Conservation (phyloP, 2,888 invertebrate species). For the Cacoxenus indagator region DNA sequence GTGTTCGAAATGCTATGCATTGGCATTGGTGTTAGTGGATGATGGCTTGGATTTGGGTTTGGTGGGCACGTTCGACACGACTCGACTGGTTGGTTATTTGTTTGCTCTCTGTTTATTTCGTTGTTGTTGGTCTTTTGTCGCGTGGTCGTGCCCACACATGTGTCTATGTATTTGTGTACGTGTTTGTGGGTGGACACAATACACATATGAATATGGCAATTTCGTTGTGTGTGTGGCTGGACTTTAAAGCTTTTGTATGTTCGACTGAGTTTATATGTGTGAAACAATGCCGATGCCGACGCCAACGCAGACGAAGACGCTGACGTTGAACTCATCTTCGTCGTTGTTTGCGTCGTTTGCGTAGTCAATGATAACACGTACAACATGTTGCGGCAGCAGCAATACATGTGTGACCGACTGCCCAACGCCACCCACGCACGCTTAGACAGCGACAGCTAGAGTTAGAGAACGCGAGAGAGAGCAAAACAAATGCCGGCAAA, state of each 20-base stretch:
- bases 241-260: too few species aligned
- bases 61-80: background rate
- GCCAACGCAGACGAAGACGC: too few species aligned
- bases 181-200: background rate
- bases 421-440: conserved; percentile 1
- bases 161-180: background rate
- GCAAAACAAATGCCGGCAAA: background rate
- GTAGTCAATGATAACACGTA: conserved; percentile 32
- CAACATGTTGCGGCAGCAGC: background rate
- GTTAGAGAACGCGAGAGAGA: too few species aligned
- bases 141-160: background rate
- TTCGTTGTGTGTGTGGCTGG: background rate
- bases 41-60: background rate
- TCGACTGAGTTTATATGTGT: too few species aligned
- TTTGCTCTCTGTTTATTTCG: background rate
- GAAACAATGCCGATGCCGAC: too few species aligned
- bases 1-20: too few species aligned
- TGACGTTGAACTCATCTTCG: too few species aligned
- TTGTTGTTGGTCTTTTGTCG: background rate
- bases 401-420: background rate
- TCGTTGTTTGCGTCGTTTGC: conserved; percentile 38
- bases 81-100: background rate
- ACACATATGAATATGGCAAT: background rate
- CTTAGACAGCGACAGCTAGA: conserved; percentile 29
- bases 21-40: background rate